Evolutionary conservation across 2,797 vertebrate genomes (phyloP).

Genomic region (Crocidura indochinensis): DNA sequence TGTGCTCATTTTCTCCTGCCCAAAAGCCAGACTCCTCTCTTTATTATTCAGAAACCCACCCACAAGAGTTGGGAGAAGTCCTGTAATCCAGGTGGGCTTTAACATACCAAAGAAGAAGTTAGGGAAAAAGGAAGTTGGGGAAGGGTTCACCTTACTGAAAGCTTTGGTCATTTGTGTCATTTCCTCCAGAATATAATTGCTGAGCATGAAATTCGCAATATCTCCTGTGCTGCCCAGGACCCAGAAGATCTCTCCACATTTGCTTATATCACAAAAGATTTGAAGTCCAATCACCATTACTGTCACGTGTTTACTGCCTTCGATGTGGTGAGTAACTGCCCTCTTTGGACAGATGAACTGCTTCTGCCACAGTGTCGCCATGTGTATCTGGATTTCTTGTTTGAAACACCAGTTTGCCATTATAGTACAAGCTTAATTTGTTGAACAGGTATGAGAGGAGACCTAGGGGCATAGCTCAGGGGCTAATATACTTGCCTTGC

Average conservation of each 20-base stretch:
- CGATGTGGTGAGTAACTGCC: slow-evolving; percentile 95
- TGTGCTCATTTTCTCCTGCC: too few species aligned
- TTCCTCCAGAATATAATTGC: slow-evolving; percentile 96
- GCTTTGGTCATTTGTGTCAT: slow-evolving; percentile 4
- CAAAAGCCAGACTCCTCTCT: too few species aligned
- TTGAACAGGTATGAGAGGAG: not conserved
- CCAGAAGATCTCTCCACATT: slow-evolving; percentile 99
- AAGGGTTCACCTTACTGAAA: not conserved
- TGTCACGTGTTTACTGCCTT: slow-evolving; percentile 99
- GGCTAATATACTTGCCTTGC: too few species aligned
- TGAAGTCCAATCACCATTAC: slow-evolving; percentile 99
- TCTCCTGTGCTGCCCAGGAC: slow-evolving; percentile 99
- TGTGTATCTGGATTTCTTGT: slow-evolving; percentile 8
- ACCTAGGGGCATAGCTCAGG: too few species aligned
- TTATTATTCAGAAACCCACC: too few species aligned
- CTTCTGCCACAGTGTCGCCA: not conserved
- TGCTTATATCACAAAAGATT: slow-evolving; percentile 99
- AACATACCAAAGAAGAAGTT: too few species aligned
- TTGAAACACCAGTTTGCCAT: slow-evolving; percentile 22
- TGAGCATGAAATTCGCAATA: slow-evolving; percentile 99
- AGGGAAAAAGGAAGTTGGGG: too few species aligned
- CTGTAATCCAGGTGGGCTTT: too few species aligned
- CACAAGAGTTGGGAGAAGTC: too few species aligned
- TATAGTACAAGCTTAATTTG: not conserved
- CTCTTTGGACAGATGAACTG: slow-evolving; percentile 29